These are phyloP conservation scores for Aphidoletes aphidimyza DNA, from an alignment of 2,888 invertebrate genomes.

Conservation along the genomic window DNA sequence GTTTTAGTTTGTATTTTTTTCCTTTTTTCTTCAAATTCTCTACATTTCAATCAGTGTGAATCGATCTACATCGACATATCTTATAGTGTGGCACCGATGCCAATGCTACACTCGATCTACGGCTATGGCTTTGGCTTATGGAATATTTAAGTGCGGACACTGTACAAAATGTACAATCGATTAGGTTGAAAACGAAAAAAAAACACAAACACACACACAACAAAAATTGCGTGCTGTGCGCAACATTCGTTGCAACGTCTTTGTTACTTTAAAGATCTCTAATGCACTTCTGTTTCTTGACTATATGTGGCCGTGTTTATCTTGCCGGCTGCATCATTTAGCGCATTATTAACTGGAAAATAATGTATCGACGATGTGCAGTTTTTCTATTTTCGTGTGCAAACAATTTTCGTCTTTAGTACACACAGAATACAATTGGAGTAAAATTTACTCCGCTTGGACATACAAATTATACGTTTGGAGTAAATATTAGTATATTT, in stretches of 20 bases:
- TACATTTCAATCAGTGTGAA: constrained; percentile 49
- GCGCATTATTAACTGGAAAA: constrained; percentile 20
- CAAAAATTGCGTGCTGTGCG: background rate
- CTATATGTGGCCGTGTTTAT: background rate
- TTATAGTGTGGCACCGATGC: constrained; percentile 10
- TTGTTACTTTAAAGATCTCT: background rate
- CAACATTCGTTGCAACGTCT: too few relatives aligned
- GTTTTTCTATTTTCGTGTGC: background rate
- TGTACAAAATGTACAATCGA: too few relatives aligned
- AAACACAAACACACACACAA: background rate
- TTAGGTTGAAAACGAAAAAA: background rate
- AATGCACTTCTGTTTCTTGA: background rate
- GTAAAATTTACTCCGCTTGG: too few relatives aligned
- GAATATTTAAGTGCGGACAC: too few relatives aligned
- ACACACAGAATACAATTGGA: too few relatives aligned
- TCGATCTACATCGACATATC: constrained; percentile 40
- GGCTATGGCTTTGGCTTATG: too few relatives aligned
- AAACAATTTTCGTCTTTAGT: background rate
- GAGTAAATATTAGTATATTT: too few relatives aligned
- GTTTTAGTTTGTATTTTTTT: too few relatives aligned
- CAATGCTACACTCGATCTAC: background rate
- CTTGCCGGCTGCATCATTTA: constrained; percentile 32
- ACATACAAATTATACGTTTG: too few relatives aligned
- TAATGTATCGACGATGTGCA: background rate
- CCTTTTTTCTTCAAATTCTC: background rate